Conservation (phyloP, 2,888 invertebrate genomes). For the Nineta flava region DNA sequence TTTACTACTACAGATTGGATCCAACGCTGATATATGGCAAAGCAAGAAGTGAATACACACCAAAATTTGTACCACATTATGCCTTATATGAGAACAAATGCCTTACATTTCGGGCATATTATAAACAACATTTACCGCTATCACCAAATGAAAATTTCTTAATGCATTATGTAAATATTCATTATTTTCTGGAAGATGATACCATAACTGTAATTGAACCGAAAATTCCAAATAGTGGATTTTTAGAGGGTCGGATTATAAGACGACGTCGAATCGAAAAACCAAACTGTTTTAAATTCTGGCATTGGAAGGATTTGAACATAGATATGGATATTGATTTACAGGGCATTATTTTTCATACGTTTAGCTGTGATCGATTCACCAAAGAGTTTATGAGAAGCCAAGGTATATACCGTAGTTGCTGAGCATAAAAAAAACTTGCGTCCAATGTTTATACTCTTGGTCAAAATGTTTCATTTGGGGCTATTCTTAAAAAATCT, state of each 20-base stretch:
- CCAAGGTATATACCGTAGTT: conserved; percentile 45
- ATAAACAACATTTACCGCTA: conserved; percentile 63
- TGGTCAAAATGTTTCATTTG: no score
- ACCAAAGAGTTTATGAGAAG: conserved; percentile 66
- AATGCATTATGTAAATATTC: conserved; percentile 62
- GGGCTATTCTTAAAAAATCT: no score
- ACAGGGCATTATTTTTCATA: conserved; percentile 66
- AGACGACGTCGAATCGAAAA: background rate
- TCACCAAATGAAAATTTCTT: conserved; percentile 55
- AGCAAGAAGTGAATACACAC: conserved; percentile 37
- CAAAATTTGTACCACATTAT: conserved; percentile 49
- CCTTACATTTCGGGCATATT: conserved; percentile 66
- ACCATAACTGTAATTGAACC: conserved; percentile 70
- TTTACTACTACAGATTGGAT: conserved; percentile 29
- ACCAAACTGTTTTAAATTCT: conserved; percentile 38
- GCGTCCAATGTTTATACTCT: conserved; percentile 48
- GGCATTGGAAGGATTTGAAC: conserved; percentile 80
- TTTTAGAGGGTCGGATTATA: background rate
- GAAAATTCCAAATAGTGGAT: conserved; percentile 51
- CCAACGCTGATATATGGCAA: conserved; percentile 56
- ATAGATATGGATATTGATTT: conserved; percentile 62
- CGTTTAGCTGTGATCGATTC: conserved; percentile 62
- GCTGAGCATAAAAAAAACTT: no score
- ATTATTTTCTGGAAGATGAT: conserved; percentile 76
- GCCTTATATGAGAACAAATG: conserved; percentile 59